Evolutionary conservation across 2,113 vertebrate species (phyloP).

Genomic region (Paraplagusia blochii): DNA sequence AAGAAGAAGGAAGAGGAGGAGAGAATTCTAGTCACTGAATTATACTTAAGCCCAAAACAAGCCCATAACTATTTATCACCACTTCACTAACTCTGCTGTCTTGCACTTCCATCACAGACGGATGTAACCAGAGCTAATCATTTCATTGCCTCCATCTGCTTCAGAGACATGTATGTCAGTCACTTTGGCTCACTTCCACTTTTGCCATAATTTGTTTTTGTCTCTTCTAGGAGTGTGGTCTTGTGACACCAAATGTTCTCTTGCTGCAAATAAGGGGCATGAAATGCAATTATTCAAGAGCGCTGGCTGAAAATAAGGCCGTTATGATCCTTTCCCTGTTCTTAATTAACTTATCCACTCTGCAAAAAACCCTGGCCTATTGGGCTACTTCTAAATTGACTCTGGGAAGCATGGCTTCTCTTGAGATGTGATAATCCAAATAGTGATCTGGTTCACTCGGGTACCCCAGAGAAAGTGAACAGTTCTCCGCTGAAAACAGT

Average conservation of each 20-base stretch:
- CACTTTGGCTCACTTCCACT: conserved; percentile 14
- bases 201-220: conserved; percentile 38
- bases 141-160: conserved; percentile 3
- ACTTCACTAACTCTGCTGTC: background rate
- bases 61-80: background rate
- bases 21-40: too few species aligned
- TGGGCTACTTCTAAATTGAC: conserved; percentile 55
- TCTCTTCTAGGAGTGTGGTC: conserved; percentile 31
- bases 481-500: conserved; percentile 10
- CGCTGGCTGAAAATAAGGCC: conserved; percentile 43
- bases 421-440: conserved; percentile 54
- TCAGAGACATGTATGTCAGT: conserved; percentile 19
- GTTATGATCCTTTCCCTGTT: conserved; percentile 50
- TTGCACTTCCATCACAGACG: background rate
- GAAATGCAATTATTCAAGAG: conserved; percentile 57
- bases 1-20: too few species aligned
- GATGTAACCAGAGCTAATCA: background rate
- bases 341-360: conserved; percentile 67
- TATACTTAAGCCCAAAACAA: background rate
- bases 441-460: conserved; percentile 46
- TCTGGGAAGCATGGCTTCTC: conserved; percentile 43
- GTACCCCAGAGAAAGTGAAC: conserved; percentile 38
- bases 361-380: conserved; percentile 45
- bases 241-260: conserved; percentile 41
- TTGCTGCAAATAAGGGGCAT: conserved; percentile 41